These are phyloP conservation scores for Parapsyche elsis DNA, from an alignment of 1,140 invertebrate species.

Conservation along the genomic window DNA sequence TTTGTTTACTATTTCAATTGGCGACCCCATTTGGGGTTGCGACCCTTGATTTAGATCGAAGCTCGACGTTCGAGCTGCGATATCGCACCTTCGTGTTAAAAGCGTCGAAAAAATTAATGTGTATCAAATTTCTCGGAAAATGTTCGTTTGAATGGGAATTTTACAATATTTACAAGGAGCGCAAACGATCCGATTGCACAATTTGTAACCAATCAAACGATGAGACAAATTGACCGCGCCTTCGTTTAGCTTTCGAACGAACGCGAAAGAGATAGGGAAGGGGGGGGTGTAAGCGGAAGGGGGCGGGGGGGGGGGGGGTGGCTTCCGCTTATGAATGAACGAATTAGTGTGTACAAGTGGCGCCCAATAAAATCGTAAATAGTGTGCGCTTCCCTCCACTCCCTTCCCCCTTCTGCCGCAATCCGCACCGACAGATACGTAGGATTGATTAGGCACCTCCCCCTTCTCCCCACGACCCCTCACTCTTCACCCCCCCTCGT, in stretches of 20 bases:
- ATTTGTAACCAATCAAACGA: not conserved
- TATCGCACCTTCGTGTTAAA: too few species aligned
- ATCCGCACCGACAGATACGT: conserved; percentile 34
- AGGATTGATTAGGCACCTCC: conserved; percentile 33
- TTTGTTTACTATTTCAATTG: too few species aligned
- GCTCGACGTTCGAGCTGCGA: too few species aligned
- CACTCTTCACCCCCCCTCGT: not conserved
- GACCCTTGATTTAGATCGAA: too few species aligned
- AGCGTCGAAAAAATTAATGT: too few species aligned
- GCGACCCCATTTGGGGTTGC: too few species aligned
- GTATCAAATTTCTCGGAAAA: too few species aligned
- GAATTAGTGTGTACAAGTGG: conserved; percentile 38
- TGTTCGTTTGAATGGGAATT: too few species aligned
- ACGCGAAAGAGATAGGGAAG: not conserved
- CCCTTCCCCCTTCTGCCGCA: not conserved
- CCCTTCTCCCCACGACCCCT: not conserved
- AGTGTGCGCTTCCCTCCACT: not conserved
- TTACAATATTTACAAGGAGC: too few species aligned
- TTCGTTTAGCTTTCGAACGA: not conserved
- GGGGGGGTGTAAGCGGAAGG: conserved; percentile 35
- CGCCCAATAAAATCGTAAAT: conserved; percentile 50
- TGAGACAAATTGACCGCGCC: not conserved
- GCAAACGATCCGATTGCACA: too few species aligned
- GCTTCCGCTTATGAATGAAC: conserved; percentile 44
- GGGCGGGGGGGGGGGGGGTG: conserved; percentile 36